phyloP scores from a whole-genome alignment of 2,888 invertebrate genomes.

The Pasiphila rectangulata region DNA sequence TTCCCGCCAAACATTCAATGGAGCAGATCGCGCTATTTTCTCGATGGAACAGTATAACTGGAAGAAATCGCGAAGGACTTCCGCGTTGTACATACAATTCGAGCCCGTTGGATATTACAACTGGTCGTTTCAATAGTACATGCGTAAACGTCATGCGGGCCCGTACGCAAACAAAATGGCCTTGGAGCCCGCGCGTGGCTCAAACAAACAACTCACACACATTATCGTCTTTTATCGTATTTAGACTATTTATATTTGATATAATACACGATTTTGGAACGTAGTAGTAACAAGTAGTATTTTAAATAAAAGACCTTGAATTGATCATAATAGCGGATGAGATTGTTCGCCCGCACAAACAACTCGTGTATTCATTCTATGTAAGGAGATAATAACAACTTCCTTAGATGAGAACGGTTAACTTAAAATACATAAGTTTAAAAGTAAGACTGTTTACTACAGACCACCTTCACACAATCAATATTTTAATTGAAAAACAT shows the following conservation, averaged over 20 bases:
- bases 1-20: slow-evolving; percentile 75
- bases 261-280: slow-evolving; percentile 6
- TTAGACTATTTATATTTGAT: slow-evolving; percentile 42
- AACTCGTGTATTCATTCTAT: no score
- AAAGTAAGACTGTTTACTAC: no score
- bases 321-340: slow-evolving; percentile 33
- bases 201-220: slow-evolving; percentile 52
- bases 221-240: slow-evolving; percentile 61
- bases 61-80: slow-evolving; percentile 49
- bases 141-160: slow-evolving; percentile 61
- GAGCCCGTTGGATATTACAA: slow-evolving; percentile 38
- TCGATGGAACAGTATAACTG: slow-evolving; percentile 41
- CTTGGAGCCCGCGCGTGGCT: slow-evolving; percentile 65
- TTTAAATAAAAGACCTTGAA: slow-evolving; percentile 37
- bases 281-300: slow-evolving; percentile 18
- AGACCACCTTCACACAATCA: no score
- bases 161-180: slow-evolving; percentile 71
- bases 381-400: no score
- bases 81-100: slow-evolving; percentile 29
- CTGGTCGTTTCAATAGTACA: slow-evolving; percentile 51
- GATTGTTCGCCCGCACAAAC: slow-evolving; percentile 5
- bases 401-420: no score
- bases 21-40: slow-evolving; percentile 74
- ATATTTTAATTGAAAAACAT: no score
- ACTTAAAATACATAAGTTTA: no score